Percentiles rank a stretch among this genome's conserved stretches.
phyloP scores from a whole-genome alignment of 2,113 vertebrate species.

The Neopipo cinnamomea region DNA sequence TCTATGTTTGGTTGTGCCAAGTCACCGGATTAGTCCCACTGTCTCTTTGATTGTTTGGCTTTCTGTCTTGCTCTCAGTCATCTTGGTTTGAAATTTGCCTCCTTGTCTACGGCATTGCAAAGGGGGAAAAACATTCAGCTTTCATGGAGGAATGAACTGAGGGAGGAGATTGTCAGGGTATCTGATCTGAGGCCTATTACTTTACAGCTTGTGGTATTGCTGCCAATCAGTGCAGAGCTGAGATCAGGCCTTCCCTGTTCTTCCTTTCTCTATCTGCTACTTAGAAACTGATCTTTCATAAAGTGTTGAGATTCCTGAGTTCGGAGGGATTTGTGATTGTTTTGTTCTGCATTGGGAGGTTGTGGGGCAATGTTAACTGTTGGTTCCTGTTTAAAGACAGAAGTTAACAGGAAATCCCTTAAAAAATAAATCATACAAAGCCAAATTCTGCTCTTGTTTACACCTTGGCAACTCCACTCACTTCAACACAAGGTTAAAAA shows the following conservation, averaged over 20 bases:
- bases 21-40: not conserved
- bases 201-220: not conserved
- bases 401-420: slow-evolving; percentile 16
- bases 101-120: not conserved
- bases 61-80: not conserved
- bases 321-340: not conserved
- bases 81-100: not conserved
- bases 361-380: not conserved
- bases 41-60: not conserved
- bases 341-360: not conserved
- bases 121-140: not conserved
- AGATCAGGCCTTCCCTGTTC: not conserved
- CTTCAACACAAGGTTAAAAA: not conserved
- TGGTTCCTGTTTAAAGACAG: not conserved
- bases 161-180: not conserved
- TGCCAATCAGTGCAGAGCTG: not conserved
- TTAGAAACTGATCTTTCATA: not conserved
- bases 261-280: not conserved
- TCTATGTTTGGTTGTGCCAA: not conserved
- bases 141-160: not conserved
- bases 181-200: not conserved
- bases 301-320: not conserved
- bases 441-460: slow-evolving; percentile 10
- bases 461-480: not conserved
- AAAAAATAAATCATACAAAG: not conserved